Evolutionary conservation across 1,140 invertebrate genomes (phyloP).

Genomic region (Pollicipes pollicipes): DNA sequence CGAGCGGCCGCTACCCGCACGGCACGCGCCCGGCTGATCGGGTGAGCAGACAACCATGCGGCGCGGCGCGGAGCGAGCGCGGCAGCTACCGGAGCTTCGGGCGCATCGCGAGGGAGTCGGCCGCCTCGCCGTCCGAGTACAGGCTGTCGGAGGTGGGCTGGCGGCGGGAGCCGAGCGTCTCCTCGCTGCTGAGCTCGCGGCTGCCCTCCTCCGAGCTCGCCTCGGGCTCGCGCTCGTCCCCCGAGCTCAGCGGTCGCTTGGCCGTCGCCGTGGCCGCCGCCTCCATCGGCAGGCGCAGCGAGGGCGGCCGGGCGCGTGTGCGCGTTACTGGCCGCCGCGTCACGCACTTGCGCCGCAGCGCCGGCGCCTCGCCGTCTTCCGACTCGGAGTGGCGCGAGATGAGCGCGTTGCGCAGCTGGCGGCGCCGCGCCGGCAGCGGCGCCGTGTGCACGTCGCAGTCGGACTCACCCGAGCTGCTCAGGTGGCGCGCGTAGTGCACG

Average conservation of each 20-base stretch:
- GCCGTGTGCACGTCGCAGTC: background rate
- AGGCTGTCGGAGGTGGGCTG: background rate
- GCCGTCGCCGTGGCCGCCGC: too few species aligned
- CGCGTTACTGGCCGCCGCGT: background rate
- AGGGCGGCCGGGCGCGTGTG: background rate
- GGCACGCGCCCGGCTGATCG: too few species aligned
- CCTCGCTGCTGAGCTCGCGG: background rate
- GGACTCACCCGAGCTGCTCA: background rate
- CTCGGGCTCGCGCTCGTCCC: background rate
- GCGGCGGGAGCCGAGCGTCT: background rate
- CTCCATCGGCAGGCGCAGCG: background rate
- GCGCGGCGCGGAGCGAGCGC: too few species aligned
- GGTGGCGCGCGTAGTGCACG: background rate
- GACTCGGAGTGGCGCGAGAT: background rate
- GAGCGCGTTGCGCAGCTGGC: background rate
- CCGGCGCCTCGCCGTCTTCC: background rate
- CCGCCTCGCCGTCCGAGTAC: background rate
- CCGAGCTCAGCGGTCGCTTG: background rate
- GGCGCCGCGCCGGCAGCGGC: background rate
- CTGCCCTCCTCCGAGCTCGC: background rate
- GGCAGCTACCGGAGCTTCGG: background rate
- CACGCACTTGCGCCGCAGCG: background rate
- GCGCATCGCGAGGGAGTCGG: background rate
- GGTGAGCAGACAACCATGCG: too few species aligned
- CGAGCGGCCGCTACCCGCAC: too few species aligned